Percentiles rank a stretch among this genome's conserved stretches.
Evolutionary conservation across 2,113 vertebrate genomes (phyloP).

Genomic region (Ceuthmochares aereus): DNA sequence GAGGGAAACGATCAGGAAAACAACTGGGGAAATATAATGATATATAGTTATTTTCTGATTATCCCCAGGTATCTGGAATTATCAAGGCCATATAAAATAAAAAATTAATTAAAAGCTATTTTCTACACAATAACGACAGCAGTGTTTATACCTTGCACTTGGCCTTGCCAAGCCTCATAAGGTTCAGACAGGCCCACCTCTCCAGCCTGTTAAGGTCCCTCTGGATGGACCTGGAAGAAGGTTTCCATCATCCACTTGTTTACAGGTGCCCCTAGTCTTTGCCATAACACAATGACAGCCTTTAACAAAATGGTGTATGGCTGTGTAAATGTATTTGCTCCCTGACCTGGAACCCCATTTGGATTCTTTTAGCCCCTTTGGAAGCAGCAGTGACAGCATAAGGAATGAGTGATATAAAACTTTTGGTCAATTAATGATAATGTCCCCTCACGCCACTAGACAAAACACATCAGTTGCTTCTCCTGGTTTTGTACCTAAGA

Average conservation of each 20-base stretch:
- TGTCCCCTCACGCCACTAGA: background rate
- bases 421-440: background rate
- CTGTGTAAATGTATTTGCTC: accelerated
- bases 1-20: background rate
- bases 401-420: background rate
- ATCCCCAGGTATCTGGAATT: background rate
- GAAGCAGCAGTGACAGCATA: accelerated
- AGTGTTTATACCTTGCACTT: too few species aligned
- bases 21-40: background rate
- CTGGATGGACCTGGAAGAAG: background rate
- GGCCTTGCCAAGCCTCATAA: too few species aligned
- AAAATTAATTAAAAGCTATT: background rate
- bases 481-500: background rate
- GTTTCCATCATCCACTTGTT: background rate
- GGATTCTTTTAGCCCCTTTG: background rate
- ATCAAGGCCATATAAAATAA: background rate
- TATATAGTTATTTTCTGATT: background rate
- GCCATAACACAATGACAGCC: background rate
- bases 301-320: background rate
- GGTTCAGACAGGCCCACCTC: too few species aligned
- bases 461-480: background rate
- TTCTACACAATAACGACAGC: background rate
- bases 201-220: too few species aligned
- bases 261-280: background rate
- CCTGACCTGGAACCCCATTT: background rate